phyloP scores from a whole-genome alignment of 2,113 vertebrate genomes.

The Caranx ignobilis region DNA sequence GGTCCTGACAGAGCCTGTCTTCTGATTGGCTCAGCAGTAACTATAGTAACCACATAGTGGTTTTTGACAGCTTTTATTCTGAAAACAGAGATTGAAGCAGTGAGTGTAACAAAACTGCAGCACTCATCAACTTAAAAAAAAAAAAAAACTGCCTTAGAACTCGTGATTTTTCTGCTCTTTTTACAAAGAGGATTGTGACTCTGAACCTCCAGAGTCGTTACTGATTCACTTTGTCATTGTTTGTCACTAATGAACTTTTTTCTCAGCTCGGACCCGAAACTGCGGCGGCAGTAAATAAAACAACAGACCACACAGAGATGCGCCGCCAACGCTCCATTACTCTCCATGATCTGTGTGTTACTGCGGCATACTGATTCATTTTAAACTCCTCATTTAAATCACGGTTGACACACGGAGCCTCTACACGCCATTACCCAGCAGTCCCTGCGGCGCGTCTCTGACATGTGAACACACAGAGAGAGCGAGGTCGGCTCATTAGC shows the following conservation, averaged over 20 bases:
- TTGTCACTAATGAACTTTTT: not conserved
- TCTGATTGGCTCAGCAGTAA: too few species aligned
- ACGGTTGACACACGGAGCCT: not conserved
- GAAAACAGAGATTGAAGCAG: too few species aligned
- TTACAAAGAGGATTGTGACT: too few species aligned
- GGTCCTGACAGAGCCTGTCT: too few species aligned
- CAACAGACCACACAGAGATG: too few species aligned
- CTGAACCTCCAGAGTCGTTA: not conserved
- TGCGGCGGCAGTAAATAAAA: not conserved
- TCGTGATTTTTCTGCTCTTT: too few species aligned
- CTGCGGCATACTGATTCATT: not conserved
- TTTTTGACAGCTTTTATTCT: too few species aligned
- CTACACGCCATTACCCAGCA: slow-evolving; percentile 43
- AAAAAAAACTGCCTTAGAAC: too few species aligned
- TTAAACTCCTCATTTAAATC: not conserved
- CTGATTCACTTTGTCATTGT: not conserved
- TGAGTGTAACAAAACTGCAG: too few species aligned
- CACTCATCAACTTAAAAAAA: too few species aligned
- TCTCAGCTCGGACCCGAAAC: not conserved
- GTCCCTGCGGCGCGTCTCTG: slow-evolving; percentile 6
- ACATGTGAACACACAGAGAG: not conserved
- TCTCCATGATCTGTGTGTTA: not conserved
- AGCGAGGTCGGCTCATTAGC: slow-evolving; percentile 19
- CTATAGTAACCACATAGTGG: too few species aligned
- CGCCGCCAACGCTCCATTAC: not conserved